phyloP scores from a whole-genome alignment of 2,113 vertebrate genomes.

The Percina caprodes region DNA sequence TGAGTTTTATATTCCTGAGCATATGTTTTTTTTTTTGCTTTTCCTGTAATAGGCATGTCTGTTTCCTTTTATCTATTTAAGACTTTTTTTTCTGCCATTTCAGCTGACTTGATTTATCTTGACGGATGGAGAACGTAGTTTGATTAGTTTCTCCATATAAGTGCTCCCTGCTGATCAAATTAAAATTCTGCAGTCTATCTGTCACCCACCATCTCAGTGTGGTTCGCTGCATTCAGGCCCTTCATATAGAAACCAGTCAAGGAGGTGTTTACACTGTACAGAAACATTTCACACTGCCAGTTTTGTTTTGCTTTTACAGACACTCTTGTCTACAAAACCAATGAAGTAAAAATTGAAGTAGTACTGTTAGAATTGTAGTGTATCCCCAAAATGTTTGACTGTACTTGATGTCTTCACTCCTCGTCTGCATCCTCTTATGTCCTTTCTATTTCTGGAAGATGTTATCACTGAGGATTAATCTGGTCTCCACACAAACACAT shows the following conservation, averaged over 20 bases:
- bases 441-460: conserved; percentile 12
- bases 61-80: conserved; percentile 58
- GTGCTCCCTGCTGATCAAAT: conserved; percentile 73
- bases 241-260: conserved; percentile 19
- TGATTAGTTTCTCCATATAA: conserved; percentile 69
- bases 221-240: conserved; percentile 27
- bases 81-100: conserved; percentile 55
- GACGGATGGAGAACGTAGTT: conserved; percentile 58
- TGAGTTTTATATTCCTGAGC: conserved; percentile 15
- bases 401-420: background rate
- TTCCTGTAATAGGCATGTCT: conserved; percentile 25
- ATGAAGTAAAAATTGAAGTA: background rate
- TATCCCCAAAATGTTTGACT: background rate
- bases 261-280: background rate
- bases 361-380: background rate
- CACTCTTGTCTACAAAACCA: background rate
- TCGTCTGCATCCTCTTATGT: background rate
- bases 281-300: conserved; percentile 5
- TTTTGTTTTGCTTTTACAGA: background rate
- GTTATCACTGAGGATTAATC: conserved; percentile 44
- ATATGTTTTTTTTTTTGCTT: conserved; percentile 33
- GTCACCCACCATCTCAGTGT: conserved; percentile 45
- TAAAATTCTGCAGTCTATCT: conserved; percentile 58
- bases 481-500: conserved; percentile 58
- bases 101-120: conserved; percentile 70